Conservation (phyloP, 1,140 invertebrate species). For the Panonychus citri region DNA sequence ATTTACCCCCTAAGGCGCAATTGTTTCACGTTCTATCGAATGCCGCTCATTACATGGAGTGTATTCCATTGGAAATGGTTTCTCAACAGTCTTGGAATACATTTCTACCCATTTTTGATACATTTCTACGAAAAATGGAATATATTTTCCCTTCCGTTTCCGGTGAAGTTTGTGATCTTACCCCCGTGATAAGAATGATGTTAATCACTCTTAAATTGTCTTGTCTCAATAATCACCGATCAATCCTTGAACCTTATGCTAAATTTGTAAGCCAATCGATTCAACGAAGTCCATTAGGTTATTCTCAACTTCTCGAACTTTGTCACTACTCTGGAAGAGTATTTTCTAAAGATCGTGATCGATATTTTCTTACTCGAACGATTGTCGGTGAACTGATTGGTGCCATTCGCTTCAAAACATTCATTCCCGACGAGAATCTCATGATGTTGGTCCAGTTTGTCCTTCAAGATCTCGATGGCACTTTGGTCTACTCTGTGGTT, state of each 20-base stretch:
- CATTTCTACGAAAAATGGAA: slow-evolving; percentile 52
- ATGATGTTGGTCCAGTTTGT: slow-evolving; percentile 58
- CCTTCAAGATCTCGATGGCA: slow-evolving; percentile 49
- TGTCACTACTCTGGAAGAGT: slow-evolving; percentile 59
- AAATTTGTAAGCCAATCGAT: slow-evolving; percentile 76
- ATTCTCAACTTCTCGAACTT: slow-evolving; percentile 60
- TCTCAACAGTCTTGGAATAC: slow-evolving; percentile 37
- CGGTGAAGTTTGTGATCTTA: slow-evolving; percentile 37
- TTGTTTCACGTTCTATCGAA: slow-evolving; percentile 54
- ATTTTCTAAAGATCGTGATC: slow-evolving; percentile 56
- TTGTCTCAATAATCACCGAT: slow-evolving; percentile 22
- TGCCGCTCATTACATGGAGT: slow-evolving; percentile 75
- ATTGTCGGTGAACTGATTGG: slow-evolving; percentile 81
- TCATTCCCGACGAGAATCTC: slow-evolving; percentile 79
- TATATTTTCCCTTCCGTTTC: slow-evolving; percentile 37
- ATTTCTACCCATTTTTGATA: slow-evolving; percentile 57
- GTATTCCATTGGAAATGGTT: slow-evolving; percentile 47
- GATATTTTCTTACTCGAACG: slow-evolving; percentile 62
- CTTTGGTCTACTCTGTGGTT: slow-evolving; percentile 36
- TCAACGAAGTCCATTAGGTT: slow-evolving; percentile 60
- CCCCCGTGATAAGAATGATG: slow-evolving; percentile 58
- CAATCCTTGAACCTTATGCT: slow-evolving; percentile 77
- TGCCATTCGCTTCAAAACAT: slow-evolving; percentile 78
- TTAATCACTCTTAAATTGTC: slow-evolving; percentile 43
- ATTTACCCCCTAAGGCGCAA: slow-evolving; percentile 42